phyloP scores from a whole-genome alignment of 2,113 vertebrate genomes.

The Podarcis cretensis region DNA sequence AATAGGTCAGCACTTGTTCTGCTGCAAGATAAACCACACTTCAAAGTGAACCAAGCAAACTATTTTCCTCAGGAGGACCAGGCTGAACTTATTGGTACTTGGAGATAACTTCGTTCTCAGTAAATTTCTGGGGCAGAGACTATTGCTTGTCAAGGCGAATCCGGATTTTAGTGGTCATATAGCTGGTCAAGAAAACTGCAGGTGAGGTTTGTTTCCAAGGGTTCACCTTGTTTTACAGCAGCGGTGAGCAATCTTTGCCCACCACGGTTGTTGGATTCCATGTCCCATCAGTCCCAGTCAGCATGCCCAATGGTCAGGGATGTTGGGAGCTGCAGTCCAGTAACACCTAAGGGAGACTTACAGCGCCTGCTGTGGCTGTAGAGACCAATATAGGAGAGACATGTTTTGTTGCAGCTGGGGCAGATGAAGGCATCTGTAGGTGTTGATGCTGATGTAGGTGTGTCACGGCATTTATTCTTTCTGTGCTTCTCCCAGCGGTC shows the following conservation, averaged over 20 bases:
- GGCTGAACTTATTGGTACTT: neutral
- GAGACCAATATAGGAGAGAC: too few species aligned
- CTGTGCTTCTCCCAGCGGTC: too few species aligned
- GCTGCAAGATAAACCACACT: neutral
- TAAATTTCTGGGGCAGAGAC: neutral
- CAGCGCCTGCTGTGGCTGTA: too few species aligned
- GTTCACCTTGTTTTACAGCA: neutral
- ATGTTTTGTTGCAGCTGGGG: too few species aligned
- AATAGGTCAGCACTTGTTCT: neutral
- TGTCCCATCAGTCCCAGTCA: neutral
- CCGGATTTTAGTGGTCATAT: neutral
- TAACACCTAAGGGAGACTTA: too few species aligned
- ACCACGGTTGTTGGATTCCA: neutral
- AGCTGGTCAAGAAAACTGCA: too few species aligned
- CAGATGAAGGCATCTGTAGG: too few species aligned
- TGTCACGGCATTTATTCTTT: too few species aligned
- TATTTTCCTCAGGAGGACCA: neutral
- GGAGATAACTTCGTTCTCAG: neutral
- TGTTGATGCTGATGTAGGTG: too few species aligned
- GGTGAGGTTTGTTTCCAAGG: neutral
- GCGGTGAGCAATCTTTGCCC: neutral
- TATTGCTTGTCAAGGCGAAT: neutral
- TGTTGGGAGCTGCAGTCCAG: too few species aligned
- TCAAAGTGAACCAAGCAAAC: neutral
- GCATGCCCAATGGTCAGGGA: neutral